A percentile compares a stretch with the other conserved stretches of the same genome.
These are phyloP conservation scores for Rhabdomys pumilio DNA, from an alignment of 2,797 vertebrate species.

Conservation along the genomic window DNA sequence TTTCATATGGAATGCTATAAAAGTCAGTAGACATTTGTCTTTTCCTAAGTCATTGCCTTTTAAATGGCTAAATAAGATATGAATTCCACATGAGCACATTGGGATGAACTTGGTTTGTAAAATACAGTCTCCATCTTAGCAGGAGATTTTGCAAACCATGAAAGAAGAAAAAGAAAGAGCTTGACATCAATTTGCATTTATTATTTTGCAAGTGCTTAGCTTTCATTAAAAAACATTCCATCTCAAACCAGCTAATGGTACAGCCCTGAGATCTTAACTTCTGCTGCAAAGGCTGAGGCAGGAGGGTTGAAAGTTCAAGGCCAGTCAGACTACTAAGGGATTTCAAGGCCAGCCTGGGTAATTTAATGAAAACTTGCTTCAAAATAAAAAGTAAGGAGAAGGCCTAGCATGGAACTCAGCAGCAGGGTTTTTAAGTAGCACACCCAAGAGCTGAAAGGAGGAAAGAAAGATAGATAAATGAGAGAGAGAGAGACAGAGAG, in stretches of 20 bases:
- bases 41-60: background rate
- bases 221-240: background rate
- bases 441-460: background rate
- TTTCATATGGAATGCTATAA: background rate
- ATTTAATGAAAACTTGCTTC: background rate
- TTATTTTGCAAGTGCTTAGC: background rate
- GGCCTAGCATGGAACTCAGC: background rate
- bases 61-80: background rate
- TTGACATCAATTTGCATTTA: background rate
- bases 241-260: background rate
- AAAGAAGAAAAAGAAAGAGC: background rate
- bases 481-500: background rate
- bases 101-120: background rate
- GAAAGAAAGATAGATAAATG: no score
- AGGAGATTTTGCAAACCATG: background rate
- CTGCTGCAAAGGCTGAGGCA: background rate
- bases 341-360: background rate
- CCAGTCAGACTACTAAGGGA: background rate
- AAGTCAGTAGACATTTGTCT: background rate
- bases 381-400: slow-evolving; percentile 9
- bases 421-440: background rate
- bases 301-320: background rate
- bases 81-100: background rate
- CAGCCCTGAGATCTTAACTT: background rate
- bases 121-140: background rate